Percentiles rank a stretch among this genome's conserved stretches.
Evolutionary conservation across 2,797 vertebrate species (phyloP).

Genomic region (Aeoliscus strigatus): DNA sequence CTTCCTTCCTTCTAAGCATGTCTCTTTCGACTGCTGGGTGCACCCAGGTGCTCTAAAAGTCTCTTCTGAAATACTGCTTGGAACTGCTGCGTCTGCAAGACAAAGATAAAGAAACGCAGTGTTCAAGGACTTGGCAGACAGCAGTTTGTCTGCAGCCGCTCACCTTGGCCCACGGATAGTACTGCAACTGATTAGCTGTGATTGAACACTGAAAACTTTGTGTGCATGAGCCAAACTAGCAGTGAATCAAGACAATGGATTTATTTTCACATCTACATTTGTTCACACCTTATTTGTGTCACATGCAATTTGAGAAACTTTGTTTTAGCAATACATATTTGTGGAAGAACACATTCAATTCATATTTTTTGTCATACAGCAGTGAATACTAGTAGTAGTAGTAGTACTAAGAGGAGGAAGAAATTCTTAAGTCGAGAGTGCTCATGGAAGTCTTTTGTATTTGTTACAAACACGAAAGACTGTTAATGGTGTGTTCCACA

Average conservation of each 20-base stretch:
- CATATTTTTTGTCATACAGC: too few relatives aligned
- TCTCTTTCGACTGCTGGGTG: constrained; percentile 34
- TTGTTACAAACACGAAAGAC: too few relatives aligned
- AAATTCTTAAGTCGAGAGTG: too few relatives aligned
- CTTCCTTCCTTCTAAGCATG: constrained; percentile 37
- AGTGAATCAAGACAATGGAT: too few relatives aligned
- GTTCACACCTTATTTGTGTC: background rate
- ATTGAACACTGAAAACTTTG: constrained; percentile 1
- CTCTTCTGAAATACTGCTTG: constrained; percentile 45
- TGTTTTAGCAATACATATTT: too few relatives aligned
- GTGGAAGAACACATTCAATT: too few relatives aligned
- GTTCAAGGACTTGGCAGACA: constrained; percentile 7
- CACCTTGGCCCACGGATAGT: constrained; percentile 5
- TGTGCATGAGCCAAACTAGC: too few relatives aligned
- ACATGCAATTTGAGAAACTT: too few relatives aligned
- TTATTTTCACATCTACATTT: background rate
- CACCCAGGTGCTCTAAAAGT: constrained; percentile 34
- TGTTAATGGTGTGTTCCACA: too few relatives aligned
- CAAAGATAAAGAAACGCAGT: constrained; percentile 3
- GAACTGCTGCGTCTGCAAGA: constrained; percentile 48
- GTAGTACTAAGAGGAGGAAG: too few relatives aligned
- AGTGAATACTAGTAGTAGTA: too few relatives aligned
- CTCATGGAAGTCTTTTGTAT: too few relatives aligned
- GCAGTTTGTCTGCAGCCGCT: background rate
- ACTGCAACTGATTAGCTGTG: background rate